phyloP scores from a whole-genome alignment of 2,113 vertebrate genomes.

The Campylorhamphus procurvoides region DNA sequence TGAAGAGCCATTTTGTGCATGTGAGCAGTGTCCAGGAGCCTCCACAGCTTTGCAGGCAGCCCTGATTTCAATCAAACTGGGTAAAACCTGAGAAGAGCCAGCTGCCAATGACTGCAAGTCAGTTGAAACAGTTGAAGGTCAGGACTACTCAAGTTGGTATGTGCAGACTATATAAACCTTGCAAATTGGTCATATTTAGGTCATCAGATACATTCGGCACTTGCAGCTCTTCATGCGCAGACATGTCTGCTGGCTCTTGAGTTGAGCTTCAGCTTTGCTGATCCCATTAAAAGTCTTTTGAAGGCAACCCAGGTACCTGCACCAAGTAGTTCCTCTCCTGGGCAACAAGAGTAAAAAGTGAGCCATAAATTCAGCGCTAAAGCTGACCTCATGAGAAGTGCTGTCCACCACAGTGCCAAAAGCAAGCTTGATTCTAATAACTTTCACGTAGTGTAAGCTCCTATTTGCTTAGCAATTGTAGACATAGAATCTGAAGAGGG shows the following conservation, averaged over 20 bases:
- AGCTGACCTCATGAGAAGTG: background rate
- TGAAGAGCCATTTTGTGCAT: background rate
- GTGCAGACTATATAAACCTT: background rate
- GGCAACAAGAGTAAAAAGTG: background rate
- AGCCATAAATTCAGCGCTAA: background rate
- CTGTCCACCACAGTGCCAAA: background rate
- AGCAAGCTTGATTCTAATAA: background rate
- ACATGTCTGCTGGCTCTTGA: background rate
- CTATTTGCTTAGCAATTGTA: background rate
- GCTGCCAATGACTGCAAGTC: background rate
- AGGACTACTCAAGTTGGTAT: background rate
- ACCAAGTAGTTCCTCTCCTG: background rate
- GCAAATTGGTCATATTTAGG: background rate
- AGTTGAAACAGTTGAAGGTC: background rate
- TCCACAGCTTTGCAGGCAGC: background rate
- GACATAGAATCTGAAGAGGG: background rate
- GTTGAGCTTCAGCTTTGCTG: background rate
- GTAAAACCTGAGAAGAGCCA: background rate
- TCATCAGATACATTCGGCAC: background rate
- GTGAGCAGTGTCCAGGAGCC: background rate
- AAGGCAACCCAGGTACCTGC: accelerated
- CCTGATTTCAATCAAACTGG: accelerated
- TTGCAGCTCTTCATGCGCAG: background rate
- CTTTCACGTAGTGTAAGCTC: background rate
- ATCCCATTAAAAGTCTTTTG: background rate